Evolutionary conservation across 2,888 invertebrate species (phyloP).

Genomic region (Drosophila kuntzei): DNA sequence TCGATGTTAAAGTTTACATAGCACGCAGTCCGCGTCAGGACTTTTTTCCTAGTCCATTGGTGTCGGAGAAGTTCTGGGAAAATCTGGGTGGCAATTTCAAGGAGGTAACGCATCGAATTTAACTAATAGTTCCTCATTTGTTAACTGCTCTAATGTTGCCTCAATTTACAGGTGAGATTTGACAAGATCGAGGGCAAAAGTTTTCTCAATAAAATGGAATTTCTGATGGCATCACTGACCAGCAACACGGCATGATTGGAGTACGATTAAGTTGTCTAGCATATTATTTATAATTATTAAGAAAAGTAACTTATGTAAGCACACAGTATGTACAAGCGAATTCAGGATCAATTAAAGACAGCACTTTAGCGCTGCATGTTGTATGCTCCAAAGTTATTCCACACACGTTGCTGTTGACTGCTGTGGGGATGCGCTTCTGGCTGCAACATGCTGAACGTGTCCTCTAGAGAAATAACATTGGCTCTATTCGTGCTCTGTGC

Average conservation of each 20-base stretch:
- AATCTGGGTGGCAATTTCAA: constrained; percentile 96
- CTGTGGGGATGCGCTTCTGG: constrained; percentile 28
- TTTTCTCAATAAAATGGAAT: constrained; percentile 98
- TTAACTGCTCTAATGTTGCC: neutral
- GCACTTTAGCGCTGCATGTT: constrained; percentile 35
- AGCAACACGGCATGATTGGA: constrained; percentile 75
- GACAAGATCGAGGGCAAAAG: constrained; percentile 98
- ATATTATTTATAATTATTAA: constrained; percentile 46
- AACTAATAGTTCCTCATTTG: neutral
- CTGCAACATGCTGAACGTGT: constrained; percentile 68
- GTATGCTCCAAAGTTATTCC: constrained; percentile 40
- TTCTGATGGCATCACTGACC: constrained; percentile 92
- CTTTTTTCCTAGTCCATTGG: constrained; percentile 94
- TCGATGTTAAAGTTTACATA: constrained; percentile 94
- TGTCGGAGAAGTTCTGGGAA: constrained; percentile 97
- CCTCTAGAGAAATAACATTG: constrained; percentile 76
- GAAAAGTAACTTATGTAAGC: constrained; percentile 27
- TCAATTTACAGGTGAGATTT: constrained; percentile 87
- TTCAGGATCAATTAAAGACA: constrained; percentile 29
- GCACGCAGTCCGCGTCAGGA: constrained; percentile 95
- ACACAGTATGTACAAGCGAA: constrained; percentile 26
- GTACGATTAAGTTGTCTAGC: constrained; percentile 17
- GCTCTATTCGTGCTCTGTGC: constrained; percentile 81
- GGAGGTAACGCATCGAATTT: constrained; percentile 87
- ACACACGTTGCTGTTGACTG: constrained; percentile 43